Base-by-base conservation (phyloP, 2,888 invertebrate genomes). In the Caenorhabditis japonica region DNA sequence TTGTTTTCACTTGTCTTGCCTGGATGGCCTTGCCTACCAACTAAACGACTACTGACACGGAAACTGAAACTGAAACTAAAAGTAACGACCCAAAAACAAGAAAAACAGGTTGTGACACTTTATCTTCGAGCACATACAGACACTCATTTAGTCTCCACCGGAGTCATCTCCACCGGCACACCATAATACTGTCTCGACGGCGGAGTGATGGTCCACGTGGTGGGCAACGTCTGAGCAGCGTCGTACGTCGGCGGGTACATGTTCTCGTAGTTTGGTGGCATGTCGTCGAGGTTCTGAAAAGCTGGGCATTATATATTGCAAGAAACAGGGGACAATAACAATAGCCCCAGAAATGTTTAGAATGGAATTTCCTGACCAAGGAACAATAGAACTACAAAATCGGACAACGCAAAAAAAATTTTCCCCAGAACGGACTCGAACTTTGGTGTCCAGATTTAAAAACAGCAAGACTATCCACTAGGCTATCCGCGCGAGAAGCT, bases 351-450 rank as follows among this genome's bases (percentile, higher is more conserved):
- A n/a, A n/a, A n/a, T n/a, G n/a, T n/a, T n/a, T n/a, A n/a, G n/a
- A n/a, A n/a, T n/a, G n/a, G n/a, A n/a, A n/a, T n/a, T n/a, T n/a
- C n/a, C n/a, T n/a, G n/a, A n/a, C n/a, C n/a, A n/a, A n/a, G n/a
- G n/a, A n/a, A n/a, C n/a, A n/a, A n/a, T n/a, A n/a, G n/a, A n/a
- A n/a, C n/a, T n/a, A n/a, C n/a, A n/a, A n/a, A n/a, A n/a, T n/a
- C n/a, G n/a, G n/a, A 34, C 7, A 34, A 34, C 12, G 17, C 13
- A 39, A 39, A 39, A 39, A 23, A 15, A 12, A n/a, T 52, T 55
- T 72, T 60, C 72, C 75, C 74, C 76, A 80, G 76, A 77, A 80
- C 78, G 80, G 81, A 75, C 82, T 83, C 77, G 81, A 83, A 82
- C n/a, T n/a, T n/a, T n/a, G n/a, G n/a, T n/a, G n/a, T n/a, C n/a